Evolutionary conservation across 2,888 invertebrate species (phyloP), one percentile per base, ranked within the genome.

Genomic region (Drosophila peninsularis): DNA sequence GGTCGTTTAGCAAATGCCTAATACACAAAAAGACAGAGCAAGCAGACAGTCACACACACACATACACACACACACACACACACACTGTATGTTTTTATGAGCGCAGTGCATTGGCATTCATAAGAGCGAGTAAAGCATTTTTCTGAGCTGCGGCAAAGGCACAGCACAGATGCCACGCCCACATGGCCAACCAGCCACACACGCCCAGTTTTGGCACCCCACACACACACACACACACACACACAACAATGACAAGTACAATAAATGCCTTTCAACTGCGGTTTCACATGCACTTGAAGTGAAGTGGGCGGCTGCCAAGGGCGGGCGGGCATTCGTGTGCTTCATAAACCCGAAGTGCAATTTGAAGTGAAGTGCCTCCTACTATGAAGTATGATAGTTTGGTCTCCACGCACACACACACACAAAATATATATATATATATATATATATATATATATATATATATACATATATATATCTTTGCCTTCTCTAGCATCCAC

Each of bases 261-360:
- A 89, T 88, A 90, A 87, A 89, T 87, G 87, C 90, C 86, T 89
- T 85, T 89, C 88, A 89, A 88, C 87, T 89, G 87, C 86, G 90
- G 87, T 87, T 88, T 87, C 90, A 90, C 87, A 87, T 87, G 90
- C 90, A 88, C 90, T 89, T 87, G 88, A 87, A 83, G 76, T 72
- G 74, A 78, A 85, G 85, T 75, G 71, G 61, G 54, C 55, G 56
- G 52, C 19, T 13, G 52, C 55, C 49, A 41, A 24, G 50, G 52
- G 39, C n/a, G 24, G 56, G 58, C 61, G 24, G n/a, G n/a, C n/a
- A n/a, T n/a, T n/a, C 24, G 61, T 65, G 42, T 63, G 63, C 66
- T 66, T 80, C 77, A 78, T 78, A 78, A 79, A 71, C 71, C 60
- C 60, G 50, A 84, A 84, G 89, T 84, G 87, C 81, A 87, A 89